Evolutionary conservation across 2,113 vertebrate genomes (phyloP), one percentile per base, ranked within the genome.

Genomic region (Pomatorhinus ruficollis): DNA sequence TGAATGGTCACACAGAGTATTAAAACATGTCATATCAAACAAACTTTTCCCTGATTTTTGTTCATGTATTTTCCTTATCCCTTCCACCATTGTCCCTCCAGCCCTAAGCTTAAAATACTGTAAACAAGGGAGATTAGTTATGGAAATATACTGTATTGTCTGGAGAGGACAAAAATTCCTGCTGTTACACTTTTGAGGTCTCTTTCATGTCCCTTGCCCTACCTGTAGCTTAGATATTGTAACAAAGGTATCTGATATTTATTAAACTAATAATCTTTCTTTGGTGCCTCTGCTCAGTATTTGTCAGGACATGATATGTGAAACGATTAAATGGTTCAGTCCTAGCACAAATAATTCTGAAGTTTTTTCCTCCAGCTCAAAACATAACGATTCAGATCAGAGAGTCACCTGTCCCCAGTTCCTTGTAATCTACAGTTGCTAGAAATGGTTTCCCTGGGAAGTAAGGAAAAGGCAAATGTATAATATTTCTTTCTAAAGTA

Each of bases 31-130:
- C 0, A 0, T 21, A 6, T 50, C 1, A 4, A 59, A 59, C 37
- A 4, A 68, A 11, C 2, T 64, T 71, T 71, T 50, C 10, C 42
- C 53, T 89, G 11, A 25, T 54, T 59, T 84, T 28, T 71, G 4
- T 56, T 80, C 0, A 11, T 72, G 9, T 3, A 10, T 87, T 93
- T 80, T 68, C 4, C 12, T 53, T 63, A 83, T 54, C 20, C 8
- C 4, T 76, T 59, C 18, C 13, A 39, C 14, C 0, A 1, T 53
- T 17, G 1, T 22, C 1, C 15, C 9, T 4, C 5, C 6, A 7
- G 3, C 11, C 2, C 5, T 22, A 52, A 68, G 9, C 6, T 80
- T 89, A 71, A 86, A 83, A 68, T 53, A 24, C 9, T 66, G 4
- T 66, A 49, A 71, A 66, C 3, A 20, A 52, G 10, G 24, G 27